These are phyloP conservation scores for Rhagologus leucostigma DNA, from an alignment of 2,113 vertebrate species.

Conservation along the genomic window DNA sequence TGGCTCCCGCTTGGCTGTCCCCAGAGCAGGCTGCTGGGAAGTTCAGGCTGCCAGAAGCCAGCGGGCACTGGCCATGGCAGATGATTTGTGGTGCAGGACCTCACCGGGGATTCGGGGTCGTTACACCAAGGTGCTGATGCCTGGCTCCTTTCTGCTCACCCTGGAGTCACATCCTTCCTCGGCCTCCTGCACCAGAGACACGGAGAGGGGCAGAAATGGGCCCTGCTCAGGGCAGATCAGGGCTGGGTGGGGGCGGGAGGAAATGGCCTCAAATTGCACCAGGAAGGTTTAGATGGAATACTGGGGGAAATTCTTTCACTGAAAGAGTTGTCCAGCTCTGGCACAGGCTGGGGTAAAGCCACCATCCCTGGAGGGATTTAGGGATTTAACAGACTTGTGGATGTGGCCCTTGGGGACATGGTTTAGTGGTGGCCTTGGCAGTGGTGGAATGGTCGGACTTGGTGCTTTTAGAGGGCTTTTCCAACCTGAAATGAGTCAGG, in stretches of 20 bases:
- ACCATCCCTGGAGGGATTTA: neutral
- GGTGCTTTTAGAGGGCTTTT: neutral
- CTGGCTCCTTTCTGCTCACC: accelerated
- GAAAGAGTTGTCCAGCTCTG: neutral
- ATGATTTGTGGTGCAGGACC: neutral
- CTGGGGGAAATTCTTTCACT: neutral
- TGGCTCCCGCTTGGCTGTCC: neutral
- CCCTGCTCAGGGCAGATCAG: accelerated
- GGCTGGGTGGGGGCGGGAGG: neutral
- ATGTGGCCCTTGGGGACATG: neutral
- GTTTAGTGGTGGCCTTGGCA: neutral
- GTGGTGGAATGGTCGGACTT: neutral
- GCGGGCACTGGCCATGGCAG: neutral
- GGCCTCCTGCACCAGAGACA: neutral
- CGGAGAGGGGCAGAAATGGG: neutral
- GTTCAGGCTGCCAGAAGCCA: too few relatives aligned
- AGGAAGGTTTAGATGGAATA: neutral
- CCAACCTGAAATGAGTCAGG: neutral
- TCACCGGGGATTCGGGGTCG: accelerated
- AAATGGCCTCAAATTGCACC: neutral
- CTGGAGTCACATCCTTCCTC: neutral
- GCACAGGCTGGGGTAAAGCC: neutral
- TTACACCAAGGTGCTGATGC: neutral
- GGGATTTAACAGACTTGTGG: neutral
- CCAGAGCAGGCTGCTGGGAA: neutral